Base-by-base conservation (phyloP, 2,888 invertebrate species). In the Rhodophaea formosa region DNA sequence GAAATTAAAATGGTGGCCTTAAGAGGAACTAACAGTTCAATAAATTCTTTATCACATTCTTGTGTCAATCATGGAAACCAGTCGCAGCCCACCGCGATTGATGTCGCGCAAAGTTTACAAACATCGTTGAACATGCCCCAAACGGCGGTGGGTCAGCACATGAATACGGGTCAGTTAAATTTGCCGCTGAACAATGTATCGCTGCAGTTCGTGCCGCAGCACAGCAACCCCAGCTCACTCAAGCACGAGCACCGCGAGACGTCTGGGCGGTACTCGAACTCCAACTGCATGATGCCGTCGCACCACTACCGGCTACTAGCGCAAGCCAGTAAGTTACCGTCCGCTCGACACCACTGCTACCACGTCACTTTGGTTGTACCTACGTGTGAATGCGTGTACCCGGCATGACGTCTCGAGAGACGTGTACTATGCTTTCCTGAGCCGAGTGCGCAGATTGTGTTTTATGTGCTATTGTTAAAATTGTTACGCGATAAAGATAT, bases 1-100 rank as follows among this genome's bases (percentile, higher is more conserved):
- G 89, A 89, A 82, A 82, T 86, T 80, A 89, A 88, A 80, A 90
- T 90, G 90, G 86, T 89, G 68, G 86, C 83, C 64, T 64, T 88
- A 75, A 87, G 88, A 83, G 86, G 87, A 72, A 80, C 79, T 65
- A 83, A 80, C 67, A 80, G 71, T 79, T 79, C 85, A 61, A 61
- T 82, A 66, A 83, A 82, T 74, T 76, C 77, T 66, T 74, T 82
- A 66, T 79, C 84, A 63, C 84, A 85, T 67, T 68, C 76, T 59
- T 81, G 82, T 76, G 74, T 75, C 67, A 81, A 77, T 67, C 82
- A 86, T 81, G 84, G 82, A 56, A 77, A 78, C 71, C 77, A 76
- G 69, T 68, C 78, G 59, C 85, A 80, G 70, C 79, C 77, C 59
- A 76, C 75, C 62, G 70, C 75, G 61, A 77, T 82, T 64, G 87